phyloP scores from a whole-genome alignment of 2,797 vertebrate species.

The Eurystomus glaucurus region DNA sequence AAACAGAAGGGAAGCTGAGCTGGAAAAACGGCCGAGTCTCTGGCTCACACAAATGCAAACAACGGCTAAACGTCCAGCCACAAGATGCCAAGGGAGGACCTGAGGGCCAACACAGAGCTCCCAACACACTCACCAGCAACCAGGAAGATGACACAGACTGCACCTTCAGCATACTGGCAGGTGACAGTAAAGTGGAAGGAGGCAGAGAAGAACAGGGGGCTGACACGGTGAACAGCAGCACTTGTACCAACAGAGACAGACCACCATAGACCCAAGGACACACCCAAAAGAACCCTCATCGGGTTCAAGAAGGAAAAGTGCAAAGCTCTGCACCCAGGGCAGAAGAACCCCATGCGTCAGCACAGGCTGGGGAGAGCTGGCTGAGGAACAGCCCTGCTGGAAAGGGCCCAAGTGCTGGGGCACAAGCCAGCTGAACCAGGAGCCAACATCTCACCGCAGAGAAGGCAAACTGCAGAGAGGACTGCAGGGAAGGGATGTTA shows the following conservation, averaged over 20 bases:
- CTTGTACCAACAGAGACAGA: no score
- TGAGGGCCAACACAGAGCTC: background rate
- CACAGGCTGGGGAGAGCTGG: background rate
- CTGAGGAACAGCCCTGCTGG: background rate
- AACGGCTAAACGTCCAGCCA: background rate
- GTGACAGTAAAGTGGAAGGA: fast-evolving
- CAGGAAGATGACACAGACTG: no score
- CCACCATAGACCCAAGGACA: fast-evolving
- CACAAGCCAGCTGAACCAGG: background rate
- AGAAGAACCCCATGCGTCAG: background rate
- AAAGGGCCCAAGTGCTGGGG: background rate
- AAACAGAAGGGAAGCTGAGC: background rate
- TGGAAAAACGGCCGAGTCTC: background rate
- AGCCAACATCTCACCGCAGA: background rate
- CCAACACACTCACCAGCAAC: background rate
- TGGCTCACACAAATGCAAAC: background rate
- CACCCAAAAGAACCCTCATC: background rate
- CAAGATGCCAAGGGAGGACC: background rate
- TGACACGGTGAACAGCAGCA: background rate
- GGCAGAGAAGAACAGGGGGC: background rate
- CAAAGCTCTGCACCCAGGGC: background rate
- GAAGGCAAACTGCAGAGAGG: background rate
- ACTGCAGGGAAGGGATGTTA: no score
- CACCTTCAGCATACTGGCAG: background rate
- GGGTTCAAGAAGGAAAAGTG: background rate